phyloP scores from a whole-genome alignment of 2,113 vertebrate genomes.

The Ictalurus furcatus region DNA sequence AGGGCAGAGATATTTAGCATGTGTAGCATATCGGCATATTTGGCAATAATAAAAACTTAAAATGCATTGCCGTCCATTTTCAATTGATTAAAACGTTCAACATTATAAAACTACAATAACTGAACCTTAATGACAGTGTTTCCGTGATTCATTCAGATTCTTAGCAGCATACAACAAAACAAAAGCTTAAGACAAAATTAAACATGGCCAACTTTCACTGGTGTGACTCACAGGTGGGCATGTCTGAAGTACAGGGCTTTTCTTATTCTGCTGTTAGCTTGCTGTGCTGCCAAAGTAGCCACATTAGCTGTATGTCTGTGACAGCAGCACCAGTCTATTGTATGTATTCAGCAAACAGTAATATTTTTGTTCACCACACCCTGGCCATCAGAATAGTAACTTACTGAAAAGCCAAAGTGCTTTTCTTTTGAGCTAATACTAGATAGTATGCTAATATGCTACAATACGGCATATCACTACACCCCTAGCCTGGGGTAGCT shows the following conservation, averaged over 20 bases:
- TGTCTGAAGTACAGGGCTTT: neutral
- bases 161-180: neutral
- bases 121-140: neutral
- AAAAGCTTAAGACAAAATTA: neutral
- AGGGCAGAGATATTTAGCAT: conserved; percentile 20
- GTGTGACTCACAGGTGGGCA: neutral
- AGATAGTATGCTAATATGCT: too few species aligned
- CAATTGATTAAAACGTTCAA: neutral
- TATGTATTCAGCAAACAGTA: too few species aligned
- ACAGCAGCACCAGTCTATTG: neutral
- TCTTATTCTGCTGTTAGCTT: neutral
- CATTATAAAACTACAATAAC: neutral
- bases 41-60: neutral
- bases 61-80: neutral
- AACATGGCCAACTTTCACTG: neutral
- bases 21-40: neutral
- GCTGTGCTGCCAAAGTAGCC: neutral
- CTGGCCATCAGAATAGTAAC: too few species aligned
- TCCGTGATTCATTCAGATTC: neutral
- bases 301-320: neutral
- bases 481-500: too few species aligned
- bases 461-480: too few species aligned
- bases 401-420: too few species aligned
- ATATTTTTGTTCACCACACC: too few species aligned
- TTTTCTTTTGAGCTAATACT: too few species aligned